These are phyloP conservation scores for Temnothorax ravouxi DNA, from an alignment of 2,888 invertebrate genomes.

Conservation along the genomic window DNA sequence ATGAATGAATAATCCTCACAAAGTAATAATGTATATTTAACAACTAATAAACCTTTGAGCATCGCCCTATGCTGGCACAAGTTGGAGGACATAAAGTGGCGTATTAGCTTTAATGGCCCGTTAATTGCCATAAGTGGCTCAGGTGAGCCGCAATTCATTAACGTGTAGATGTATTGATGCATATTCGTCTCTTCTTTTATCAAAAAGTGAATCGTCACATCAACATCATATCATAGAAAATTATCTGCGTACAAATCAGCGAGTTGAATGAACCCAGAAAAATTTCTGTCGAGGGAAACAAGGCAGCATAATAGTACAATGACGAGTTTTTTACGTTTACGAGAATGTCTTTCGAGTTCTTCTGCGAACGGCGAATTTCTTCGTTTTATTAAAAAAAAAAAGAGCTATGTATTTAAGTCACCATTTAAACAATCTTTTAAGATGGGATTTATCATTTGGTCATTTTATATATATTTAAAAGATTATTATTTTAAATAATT, in stretches of 20 bases:
- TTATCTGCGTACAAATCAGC: background rate
- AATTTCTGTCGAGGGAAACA: background rate
- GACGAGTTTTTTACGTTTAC: background rate
- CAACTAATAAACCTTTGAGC: background rate
- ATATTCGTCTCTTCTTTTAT: constrained; percentile 4
- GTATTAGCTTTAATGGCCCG: background rate
- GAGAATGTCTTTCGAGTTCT: background rate
- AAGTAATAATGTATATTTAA: background rate
- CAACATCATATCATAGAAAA: background rate
- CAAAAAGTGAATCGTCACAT: background rate
- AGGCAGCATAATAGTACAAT: constrained; percentile 11
- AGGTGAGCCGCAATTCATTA: background rate
- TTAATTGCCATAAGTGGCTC: constrained; percentile 15
- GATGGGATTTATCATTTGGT: background rate
- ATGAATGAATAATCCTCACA: background rate
- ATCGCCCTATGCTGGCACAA: background rate
- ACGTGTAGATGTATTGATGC: background rate
- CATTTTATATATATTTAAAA: background rate
- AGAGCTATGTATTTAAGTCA: background rate
- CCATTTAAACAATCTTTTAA: constrained; percentile 14
- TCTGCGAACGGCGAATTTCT: background rate
- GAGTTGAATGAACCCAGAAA: constrained; percentile 9
- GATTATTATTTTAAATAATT: background rate
- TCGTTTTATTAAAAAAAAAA: background rate
- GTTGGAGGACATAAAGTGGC: background rate